These are phyloP conservation scores for Hipposideros armiger DNA, from an alignment of 2,113 vertebrate species.

Conservation along the genomic window DNA sequence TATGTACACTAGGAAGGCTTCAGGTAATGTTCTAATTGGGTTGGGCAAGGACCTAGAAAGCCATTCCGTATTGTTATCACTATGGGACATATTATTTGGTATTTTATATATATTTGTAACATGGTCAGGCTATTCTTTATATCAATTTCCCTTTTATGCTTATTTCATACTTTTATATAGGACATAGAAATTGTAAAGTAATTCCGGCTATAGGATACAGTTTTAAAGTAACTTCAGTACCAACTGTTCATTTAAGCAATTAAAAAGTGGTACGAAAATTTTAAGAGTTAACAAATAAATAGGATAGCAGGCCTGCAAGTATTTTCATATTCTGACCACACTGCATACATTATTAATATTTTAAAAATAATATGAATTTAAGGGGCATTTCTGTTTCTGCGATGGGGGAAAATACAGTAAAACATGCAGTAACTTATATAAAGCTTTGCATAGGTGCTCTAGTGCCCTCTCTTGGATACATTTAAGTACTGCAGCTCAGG, in stretches of 20 bases:
- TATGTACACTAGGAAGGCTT: not conserved
- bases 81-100: no score
- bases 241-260: conserved; percentile 37
- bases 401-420: not conserved
- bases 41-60: not conserved
- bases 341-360: conserved; percentile 32
- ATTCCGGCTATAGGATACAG: not conserved
- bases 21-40: not conserved
- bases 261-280: conserved; percentile 24
- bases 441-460: conserved; percentile 39
- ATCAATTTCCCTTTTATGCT: not conserved
- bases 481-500: not conserved
- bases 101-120: not conserved
- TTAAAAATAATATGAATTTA: conserved; percentile 57
- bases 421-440: not conserved
- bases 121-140: not conserved
- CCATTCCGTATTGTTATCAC: not conserved
- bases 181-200: not conserved
- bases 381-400: conserved; percentile 34
- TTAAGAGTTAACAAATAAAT: conserved; percentile 21
- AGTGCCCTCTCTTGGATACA: conserved; percentile 39
- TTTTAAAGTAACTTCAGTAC: conserved; percentile 64
- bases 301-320: not conserved
- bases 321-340: conserved; percentile 29
- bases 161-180: not conserved